A percentile compares a stretch with the other conserved stretches of the same genome.
phyloP scores from a whole-genome alignment of 30 jellyfish, hydroid and myxozoan species.

The Mastigias papua region DNA sequence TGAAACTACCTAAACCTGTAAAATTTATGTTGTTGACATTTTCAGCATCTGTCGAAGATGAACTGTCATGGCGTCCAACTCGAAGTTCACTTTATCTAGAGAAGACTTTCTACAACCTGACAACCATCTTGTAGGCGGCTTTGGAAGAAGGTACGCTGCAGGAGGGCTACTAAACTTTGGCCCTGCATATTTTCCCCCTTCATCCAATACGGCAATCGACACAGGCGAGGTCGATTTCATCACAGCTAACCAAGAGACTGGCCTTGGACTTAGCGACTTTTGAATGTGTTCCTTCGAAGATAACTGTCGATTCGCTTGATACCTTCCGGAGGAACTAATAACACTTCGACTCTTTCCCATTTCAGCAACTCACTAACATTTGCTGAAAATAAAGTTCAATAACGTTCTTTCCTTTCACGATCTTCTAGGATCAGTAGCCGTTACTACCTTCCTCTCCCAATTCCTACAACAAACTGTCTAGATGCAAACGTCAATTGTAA shows the following conservation, averaged over 20 bases:
- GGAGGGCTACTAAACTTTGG: slow-evolving; percentile 99
- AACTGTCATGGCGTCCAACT: slow-evolving; percentile 95
- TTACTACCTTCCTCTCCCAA: too few relatives aligned
- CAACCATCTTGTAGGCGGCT: slow-evolving; percentile 96
- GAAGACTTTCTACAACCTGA: slow-evolving; percentile 51
- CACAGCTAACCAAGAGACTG: neutral
- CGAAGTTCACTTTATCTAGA: slow-evolving; percentile 54
- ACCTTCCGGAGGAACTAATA: slow-evolving; percentile 46
- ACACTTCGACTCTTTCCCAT: slow-evolving; percentile 53
- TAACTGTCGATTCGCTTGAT: slow-evolving; percentile 58
- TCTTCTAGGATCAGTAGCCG: too few relatives aligned
- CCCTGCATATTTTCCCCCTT: slow-evolving; percentile 90
- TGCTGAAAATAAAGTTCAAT: too few relatives aligned
- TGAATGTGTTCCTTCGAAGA: neutral
- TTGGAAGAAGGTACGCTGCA: slow-evolving; percentile 92
- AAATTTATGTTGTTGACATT: slow-evolving; percentile 72
- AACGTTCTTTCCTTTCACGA: too few relatives aligned
- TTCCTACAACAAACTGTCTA: too few relatives aligned
- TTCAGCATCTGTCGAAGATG: slow-evolving; percentile 94
- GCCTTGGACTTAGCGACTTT: slow-evolving; percentile 1
- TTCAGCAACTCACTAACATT: neutral
- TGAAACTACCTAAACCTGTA: neutral
- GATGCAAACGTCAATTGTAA: too few relatives aligned
- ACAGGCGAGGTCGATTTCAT: slow-evolving; percentile 61
- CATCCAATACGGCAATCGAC: slow-evolving; percentile 24